Conservation (phyloP, 1,140 invertebrate species). For the Radopholus similis region DNA sequence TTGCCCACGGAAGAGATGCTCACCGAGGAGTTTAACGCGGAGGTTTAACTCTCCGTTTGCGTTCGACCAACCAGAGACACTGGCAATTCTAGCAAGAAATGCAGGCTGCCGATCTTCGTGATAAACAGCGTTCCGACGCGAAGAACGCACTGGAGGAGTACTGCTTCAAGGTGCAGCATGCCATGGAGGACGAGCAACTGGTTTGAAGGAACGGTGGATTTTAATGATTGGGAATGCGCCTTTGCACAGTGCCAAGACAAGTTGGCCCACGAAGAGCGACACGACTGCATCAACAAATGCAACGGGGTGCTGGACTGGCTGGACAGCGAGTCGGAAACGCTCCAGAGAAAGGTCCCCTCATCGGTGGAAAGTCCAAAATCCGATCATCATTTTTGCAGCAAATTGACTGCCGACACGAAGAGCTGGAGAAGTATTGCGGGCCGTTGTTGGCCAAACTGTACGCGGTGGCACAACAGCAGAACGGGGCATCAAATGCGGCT, state of each 20-base stretch:
- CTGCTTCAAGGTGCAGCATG: slow-evolving; percentile 10
- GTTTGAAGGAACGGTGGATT: not conserved
- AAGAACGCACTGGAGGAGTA: slow-evolving; percentile 21
- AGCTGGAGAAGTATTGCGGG: slow-evolving; percentile 11
- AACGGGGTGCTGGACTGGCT: slow-evolving; percentile 9
- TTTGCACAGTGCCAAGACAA: slow-evolving; percentile 5
- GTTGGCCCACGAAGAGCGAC: slow-evolving; percentile 1
- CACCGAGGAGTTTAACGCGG: not conserved
- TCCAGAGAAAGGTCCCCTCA: slow-evolving; percentile 7
- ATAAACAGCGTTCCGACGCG: slow-evolving; percentile 66
- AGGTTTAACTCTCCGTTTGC: not conserved
- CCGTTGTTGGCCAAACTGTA: slow-evolving; percentile 3
- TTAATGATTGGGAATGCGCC: not conserved
- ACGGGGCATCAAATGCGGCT: not conserved
- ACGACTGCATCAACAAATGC: not conserved
- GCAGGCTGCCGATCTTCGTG: slow-evolving; percentile 73
- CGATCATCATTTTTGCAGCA: not conserved
- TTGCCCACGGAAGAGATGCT: not conserved
- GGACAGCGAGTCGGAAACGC: slow-evolving; percentile 3
- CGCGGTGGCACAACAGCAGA: not conserved
- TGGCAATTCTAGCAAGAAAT: slow-evolving; percentile 63
- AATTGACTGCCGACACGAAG: slow-evolving; percentile 17
- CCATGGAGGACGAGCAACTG: not conserved
- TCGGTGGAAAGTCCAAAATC: not conserved
- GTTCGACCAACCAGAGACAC: not conserved